Conservation (phyloP, 2,113 vertebrate genomes). For the Zosterops hypoxanthus region DNA sequence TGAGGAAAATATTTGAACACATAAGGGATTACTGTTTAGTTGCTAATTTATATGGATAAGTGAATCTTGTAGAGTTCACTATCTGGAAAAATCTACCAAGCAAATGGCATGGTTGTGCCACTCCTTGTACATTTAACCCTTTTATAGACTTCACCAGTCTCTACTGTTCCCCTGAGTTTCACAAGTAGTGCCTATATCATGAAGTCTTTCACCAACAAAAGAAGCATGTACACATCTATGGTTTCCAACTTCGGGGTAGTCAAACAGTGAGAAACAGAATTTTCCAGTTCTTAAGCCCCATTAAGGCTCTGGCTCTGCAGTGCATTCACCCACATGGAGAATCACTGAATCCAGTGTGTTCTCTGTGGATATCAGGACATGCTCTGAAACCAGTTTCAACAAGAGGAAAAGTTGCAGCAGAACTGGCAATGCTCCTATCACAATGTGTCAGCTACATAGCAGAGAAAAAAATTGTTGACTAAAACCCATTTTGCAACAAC, state of each 20-base stretch:
- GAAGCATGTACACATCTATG: not conserved
- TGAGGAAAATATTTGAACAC: not conserved
- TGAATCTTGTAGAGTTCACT: not conserved
- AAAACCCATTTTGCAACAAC: not conserved
- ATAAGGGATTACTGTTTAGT: not conserved
- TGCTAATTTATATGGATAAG: not conserved
- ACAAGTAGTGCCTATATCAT: not conserved
- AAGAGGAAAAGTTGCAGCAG: not conserved
- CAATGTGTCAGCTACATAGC: not conserved
- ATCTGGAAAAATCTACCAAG: not conserved
- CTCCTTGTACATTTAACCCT: not conserved
- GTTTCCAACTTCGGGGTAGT: not conserved
- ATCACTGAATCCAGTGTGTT: not conserved
- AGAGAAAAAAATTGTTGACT: not conserved
- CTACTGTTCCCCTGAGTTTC: not conserved
- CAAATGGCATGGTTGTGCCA: not conserved
- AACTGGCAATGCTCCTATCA: not conserved
- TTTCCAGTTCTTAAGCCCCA: not conserved
- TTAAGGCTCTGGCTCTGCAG: not conserved
- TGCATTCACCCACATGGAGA: not conserved
- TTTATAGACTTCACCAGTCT: not conserved
- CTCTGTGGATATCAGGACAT: not conserved
- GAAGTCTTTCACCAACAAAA: not conserved
- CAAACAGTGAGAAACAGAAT: not conserved
- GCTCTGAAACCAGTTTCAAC: not conserved